Evolutionary conservation across 2,797 vertebrate genomes (phyloP), one percentile per base, ranked within the genome.

Genomic region (Channa striata): DNA sequence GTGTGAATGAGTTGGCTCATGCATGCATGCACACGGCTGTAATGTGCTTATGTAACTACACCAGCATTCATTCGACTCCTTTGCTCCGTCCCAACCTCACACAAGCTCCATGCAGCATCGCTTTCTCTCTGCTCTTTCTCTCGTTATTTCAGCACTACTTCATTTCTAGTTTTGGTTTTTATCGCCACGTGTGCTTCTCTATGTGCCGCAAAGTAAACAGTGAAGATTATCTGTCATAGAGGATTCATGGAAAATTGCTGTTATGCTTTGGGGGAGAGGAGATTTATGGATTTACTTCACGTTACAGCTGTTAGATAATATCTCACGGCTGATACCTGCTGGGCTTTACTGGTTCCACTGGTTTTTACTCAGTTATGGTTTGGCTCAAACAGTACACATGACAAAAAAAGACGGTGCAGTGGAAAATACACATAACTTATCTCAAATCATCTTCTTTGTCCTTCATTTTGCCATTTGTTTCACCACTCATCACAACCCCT

Each of bases 41-140:
- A 90, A 91, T 90, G 88, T 82, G 81, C 87, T 94, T 94, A 94
- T 90, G 82, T 92, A 94, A 94, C 87, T 54, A 39, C 71, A 74
- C 59, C 59, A 80, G 69, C 72, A 47, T 53, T 74, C 72, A 78
- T 68, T 85, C 52, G 14, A 59, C 52, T 84, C 71, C 54, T 82
- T 72, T 78, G 66, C 78, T 80, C 72, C 60, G 43, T 76, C 46
- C 40, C 50, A 78, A 73, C 68, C 66, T 56, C 80, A 70, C 80
- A 82, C 68, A 80, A 51, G 44, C 68, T 64, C 81, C 52, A 74
- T 68, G 58, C 66, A 68, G 56, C 67, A 49, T 54, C 51, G n/a
- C 12, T 58, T 11, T 13, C n/a, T 23, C 21, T 52, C 43, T 51
- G 30, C 4, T 36, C 19, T 3, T 30, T 30, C 25, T 30, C 6